These are phyloP conservation scores for Mycteria americana DNA, from an alignment of 2,797 vertebrate species.

Conservation along the genomic window DNA sequence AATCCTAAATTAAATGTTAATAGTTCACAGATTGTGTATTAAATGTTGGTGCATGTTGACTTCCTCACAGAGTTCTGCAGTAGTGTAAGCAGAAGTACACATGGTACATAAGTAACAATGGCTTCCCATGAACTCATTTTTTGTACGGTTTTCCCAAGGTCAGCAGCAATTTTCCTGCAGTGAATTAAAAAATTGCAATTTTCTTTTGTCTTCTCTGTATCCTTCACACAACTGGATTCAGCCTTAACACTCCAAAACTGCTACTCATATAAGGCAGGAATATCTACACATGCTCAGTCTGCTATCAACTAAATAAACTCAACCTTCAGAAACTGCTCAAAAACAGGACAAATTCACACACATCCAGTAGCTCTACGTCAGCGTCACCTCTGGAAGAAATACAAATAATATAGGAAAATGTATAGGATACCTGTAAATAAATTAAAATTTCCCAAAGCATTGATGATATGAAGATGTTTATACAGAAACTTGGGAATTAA, in stretches of 20 bases:
- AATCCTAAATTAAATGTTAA: constrained; percentile 5
- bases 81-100: background rate
- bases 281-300: background rate
- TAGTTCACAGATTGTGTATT: background rate
- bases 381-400: background rate
- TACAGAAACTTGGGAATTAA: background rate
- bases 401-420: background rate
- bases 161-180: background rate
- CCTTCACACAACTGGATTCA: background rate
- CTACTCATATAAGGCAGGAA: background rate
- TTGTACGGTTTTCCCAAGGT: background rate
- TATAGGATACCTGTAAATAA: background rate
- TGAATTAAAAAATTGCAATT: background rate
- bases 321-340: background rate
- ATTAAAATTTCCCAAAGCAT: background rate
- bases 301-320: background rate
- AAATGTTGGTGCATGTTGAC: background rate
- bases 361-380: background rate
- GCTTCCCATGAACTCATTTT: background rate
- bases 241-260: background rate
- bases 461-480: background rate
- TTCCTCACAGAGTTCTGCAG: background rate
- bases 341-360: background rate
- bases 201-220: background rate
- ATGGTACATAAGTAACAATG: background rate